phyloP scores from a whole-genome alignment of 1,140 invertebrate genomes.

The Chrysopa pallens region DNA sequence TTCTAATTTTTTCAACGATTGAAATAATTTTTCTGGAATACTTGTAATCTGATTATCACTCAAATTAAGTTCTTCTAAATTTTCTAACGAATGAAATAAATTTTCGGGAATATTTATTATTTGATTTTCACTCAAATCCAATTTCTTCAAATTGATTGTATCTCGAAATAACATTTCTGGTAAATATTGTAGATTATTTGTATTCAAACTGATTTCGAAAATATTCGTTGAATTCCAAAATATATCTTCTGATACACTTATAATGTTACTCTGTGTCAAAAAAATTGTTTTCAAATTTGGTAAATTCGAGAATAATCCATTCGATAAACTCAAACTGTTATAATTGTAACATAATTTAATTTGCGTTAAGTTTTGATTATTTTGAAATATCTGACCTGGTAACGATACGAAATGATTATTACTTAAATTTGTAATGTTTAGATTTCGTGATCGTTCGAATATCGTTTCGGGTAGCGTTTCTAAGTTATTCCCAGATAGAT shows the following conservation, averaged over 20 bases:
- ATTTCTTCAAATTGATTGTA: not conserved
- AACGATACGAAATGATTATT: constrained; percentile 36
- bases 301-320: constrained; percentile 32
- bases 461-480: constrained; percentile 1
- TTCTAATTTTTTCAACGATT: too few relatives aligned
- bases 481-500: not conserved
- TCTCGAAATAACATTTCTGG: too few relatives aligned
- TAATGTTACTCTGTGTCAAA: constrained; percentile 19
- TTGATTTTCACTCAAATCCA: constrained; percentile 2
- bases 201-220: constrained; percentile 27
- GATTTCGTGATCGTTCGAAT: constrained; percentile 16
- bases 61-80: too few relatives aligned
- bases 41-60: not conserved
- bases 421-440: constrained; percentile 36
- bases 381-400: constrained; percentile 34
- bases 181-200: not conserved
- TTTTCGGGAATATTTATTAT: not conserved
- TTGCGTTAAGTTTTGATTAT: constrained; percentile 28
- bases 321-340: constrained; percentile 30
- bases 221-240: constrained; percentile 35
- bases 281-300: constrained; percentile 28
- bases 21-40: not conserved
- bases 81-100: too few relatives aligned
- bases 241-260: constrained; percentile 29
- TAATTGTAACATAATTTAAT: constrained; percentile 34